These are phyloP conservation scores for Phaetusa simplex DNA, from an alignment of 2,113 vertebrate species.

Conservation along the genomic window DNA sequence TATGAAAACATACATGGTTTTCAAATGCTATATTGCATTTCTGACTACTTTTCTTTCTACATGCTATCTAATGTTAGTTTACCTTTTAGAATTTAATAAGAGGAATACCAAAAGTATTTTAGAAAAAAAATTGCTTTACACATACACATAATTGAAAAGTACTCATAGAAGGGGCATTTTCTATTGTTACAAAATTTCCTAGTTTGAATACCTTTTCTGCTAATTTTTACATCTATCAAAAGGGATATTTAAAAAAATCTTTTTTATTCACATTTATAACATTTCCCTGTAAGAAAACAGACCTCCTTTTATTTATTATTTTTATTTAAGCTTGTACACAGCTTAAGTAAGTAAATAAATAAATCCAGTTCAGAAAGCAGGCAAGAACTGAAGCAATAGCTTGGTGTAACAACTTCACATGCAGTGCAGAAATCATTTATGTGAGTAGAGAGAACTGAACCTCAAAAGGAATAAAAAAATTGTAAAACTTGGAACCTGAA, in stretches of 20 bases:
- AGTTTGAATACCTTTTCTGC: not conserved
- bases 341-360: not conserved
- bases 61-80: not conserved
- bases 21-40: not conserved
- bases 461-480: not conserved
- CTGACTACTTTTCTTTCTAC: not conserved
- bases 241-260: not conserved
- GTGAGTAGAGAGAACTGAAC: not conserved
- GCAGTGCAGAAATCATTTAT: not conserved
- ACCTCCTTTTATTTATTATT: not conserved
- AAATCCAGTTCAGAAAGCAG: not conserved
- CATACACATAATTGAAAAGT: not conserved
- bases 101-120: not conserved
- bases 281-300: not conserved
- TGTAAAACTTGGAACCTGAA: not conserved
- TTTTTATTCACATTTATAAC: not conserved
- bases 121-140: not conserved
- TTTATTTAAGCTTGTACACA: not conserved
- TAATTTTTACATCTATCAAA: not conserved
- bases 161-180: not conserved
- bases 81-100: not conserved
- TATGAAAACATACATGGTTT: not conserved
- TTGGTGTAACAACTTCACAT: not conserved
- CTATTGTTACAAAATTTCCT: not conserved
- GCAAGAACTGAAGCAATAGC: not conserved